Evolutionary conservation across 2,113 vertebrate species (phyloP), one percentile per base, ranked within the genome.

Genomic region (Lasiurus cinereus): DNA sequence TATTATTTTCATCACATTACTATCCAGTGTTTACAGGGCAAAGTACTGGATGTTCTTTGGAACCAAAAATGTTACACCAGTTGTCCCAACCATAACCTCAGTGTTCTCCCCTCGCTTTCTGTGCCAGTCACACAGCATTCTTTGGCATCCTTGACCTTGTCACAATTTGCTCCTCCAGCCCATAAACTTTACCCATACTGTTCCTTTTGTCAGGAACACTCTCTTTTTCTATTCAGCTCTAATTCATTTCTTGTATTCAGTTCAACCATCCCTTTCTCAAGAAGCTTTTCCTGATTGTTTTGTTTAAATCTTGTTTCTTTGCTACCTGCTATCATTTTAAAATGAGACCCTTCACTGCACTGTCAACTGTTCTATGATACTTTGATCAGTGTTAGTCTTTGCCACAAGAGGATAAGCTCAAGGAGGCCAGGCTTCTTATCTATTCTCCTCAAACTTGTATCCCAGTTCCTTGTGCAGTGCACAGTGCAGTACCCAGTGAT

Each of bases 241-340:
- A 54, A 50, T 31, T 76, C 72, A 56, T 86, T 83, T 11, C 36
- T 83, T 21, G 14, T 66, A 77, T 90, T 78, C 36, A 29, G 21
- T 18, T 87, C 39, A 92, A 67, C 10, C 66, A 19, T 62, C 8
- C 6, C 36, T 86, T 78, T 96, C 22, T 36, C 72, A 29, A 43
- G 48, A 83, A 52, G 11, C 0, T 74, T 52, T 74, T 86, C 11
- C 10, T 83, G 39, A 54, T 76, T 78, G 11, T 29, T 90, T 24
- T 48, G 3, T 90, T 62, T 83, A 66, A 78, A 66, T 27, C 8
- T 79, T 92, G 27, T 83, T 52, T 90, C 67, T 94, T 69, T 78
- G 22, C 70, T 83, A 52, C 22, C 33, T 29, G 1, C 67, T 74
- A 4, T 52, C 46, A 62, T 39, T 39, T 16, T 72, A 82, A 90